These are phyloP conservation scores for Antheraea mylitta DNA, from an alignment of 1,140 invertebrate genomes.

Conservation along the genomic window DNA sequence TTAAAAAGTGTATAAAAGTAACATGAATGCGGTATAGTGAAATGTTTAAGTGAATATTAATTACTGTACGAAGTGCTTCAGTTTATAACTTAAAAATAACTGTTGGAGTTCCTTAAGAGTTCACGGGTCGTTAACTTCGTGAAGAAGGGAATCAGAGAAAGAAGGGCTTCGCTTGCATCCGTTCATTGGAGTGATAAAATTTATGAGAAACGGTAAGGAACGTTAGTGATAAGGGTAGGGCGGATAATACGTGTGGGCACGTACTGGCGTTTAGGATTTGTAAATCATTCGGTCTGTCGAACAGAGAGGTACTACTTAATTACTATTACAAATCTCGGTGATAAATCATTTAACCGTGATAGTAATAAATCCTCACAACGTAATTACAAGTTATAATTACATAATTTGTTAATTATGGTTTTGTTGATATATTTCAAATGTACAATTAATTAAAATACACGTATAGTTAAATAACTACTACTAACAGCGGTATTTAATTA, in stretches of 20 bases:
- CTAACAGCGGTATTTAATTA: background rate
- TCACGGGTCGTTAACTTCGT: slow-evolving; percentile 68
- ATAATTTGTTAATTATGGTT: no score
- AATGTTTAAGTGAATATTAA: slow-evolving; percentile 41
- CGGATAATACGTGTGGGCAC: slow-evolving; percentile 54
- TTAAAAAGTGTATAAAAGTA: background rate
- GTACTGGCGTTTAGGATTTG: slow-evolving; percentile 35
- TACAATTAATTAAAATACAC: background rate
- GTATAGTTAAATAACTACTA: background rate
- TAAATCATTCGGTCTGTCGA: slow-evolving; percentile 36
- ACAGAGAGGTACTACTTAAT: slow-evolving; percentile 28
- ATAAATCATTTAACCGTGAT: background rate
- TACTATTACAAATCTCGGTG: slow-evolving; percentile 25
- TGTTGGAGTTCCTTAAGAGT: slow-evolving; percentile 56
- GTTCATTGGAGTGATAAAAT: slow-evolving; percentile 73
- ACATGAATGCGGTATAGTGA: background rate
- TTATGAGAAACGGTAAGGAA: slow-evolving; percentile 77
- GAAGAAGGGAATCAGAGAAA: slow-evolving; percentile 56
- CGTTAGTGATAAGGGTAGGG: slow-evolving; percentile 68
- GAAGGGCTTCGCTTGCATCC: slow-evolving; percentile 57
- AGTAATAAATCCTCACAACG: no score
- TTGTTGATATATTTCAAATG: background rate
- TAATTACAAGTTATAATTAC: no score
- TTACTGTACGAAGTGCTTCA: slow-evolving; percentile 49
- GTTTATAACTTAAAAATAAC: slow-evolving; percentile 62